Conservation (phyloP, 2,888 invertebrate genomes). For the Lycaena phlaeas region DNA sequence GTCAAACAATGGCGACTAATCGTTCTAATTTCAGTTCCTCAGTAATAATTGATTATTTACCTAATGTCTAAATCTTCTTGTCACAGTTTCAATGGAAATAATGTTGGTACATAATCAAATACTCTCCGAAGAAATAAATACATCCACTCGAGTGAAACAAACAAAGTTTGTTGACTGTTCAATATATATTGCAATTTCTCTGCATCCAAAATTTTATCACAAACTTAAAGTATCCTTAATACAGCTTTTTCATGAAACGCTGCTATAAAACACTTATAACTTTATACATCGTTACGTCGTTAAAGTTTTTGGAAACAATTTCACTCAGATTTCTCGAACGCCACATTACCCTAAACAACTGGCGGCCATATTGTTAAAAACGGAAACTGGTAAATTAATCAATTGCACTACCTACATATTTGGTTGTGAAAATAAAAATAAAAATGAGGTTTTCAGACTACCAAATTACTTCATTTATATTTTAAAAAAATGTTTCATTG, state of each 20-base stretch:
- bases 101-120: slow-evolving; percentile 63
- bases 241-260: slow-evolving; percentile 59
- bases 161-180: slow-evolving; percentile 74
- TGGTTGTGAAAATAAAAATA: slow-evolving; percentile 1
- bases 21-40: slow-evolving; percentile 38
- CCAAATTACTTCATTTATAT: background rate
- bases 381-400: slow-evolving; percentile 45
- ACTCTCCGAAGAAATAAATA: slow-evolving; percentile 51
- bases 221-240: slow-evolving; percentile 47
- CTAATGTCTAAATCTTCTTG: slow-evolving; percentile 62
- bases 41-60: slow-evolving; percentile 43
- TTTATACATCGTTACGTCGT: slow-evolving; percentile 65
- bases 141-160: slow-evolving; percentile 64
- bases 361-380: slow-evolving; percentile 71
- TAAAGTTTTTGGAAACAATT: slow-evolving; percentile 63
- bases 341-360: slow-evolving; percentile 74
- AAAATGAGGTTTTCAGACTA: background rate
- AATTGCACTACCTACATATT: slow-evolving; percentile 25
- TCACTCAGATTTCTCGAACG: slow-evolving; percentile 69
- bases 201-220: slow-evolving; percentile 59
- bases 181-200: slow-evolving; percentile 60
- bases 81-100: slow-evolving; percentile 57
- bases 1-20: slow-evolving; percentile 71
- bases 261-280: slow-evolving; percentile 66
- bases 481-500: background rate